These are phyloP conservation scores for Sigmodon hispidus DNA, from an alignment of 2,113 vertebrate genomes.

Conservation along the genomic window DNA sequence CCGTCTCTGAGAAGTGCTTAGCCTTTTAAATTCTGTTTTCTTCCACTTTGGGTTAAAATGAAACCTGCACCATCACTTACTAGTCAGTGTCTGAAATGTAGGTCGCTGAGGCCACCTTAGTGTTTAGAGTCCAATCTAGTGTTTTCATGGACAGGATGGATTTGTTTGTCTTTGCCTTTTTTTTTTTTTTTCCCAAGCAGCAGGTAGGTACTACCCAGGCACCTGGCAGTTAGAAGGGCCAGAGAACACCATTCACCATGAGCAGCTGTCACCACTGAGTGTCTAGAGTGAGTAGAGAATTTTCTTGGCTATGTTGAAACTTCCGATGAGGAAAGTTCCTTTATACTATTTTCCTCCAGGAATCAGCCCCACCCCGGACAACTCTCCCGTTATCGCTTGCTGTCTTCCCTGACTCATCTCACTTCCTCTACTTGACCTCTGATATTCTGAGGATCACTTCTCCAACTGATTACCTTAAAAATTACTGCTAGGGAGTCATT, in stretches of 20 bases:
- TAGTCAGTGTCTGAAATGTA: fast-evolving
- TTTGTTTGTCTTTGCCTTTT: neutral
- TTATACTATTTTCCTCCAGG: neutral
- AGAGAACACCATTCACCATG: neutral
- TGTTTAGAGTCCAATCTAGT: neutral
- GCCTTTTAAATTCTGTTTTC: neutral
- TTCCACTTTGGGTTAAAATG: neutral
- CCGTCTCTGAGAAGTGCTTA: neutral
- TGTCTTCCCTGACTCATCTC: neutral
- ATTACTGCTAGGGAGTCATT: neutral
- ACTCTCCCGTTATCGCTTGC: neutral
- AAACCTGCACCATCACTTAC: neutral
- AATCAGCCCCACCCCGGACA: neutral
- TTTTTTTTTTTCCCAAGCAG: neutral
- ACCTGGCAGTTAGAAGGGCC: neutral
- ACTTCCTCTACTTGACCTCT: neutral
- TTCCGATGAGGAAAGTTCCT: neutral
- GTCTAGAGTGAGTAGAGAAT: neutral
- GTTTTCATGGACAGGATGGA: neutral
- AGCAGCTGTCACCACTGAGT: neutral
- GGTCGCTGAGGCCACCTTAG: neutral
- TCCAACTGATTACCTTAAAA: constrained; percentile 7
- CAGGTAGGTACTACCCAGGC: neutral
- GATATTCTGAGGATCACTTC: neutral
- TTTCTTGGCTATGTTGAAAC: neutral